Conservation (phyloP, 2,113 vertebrate genomes). For the Heterochromis multidens region DNA sequence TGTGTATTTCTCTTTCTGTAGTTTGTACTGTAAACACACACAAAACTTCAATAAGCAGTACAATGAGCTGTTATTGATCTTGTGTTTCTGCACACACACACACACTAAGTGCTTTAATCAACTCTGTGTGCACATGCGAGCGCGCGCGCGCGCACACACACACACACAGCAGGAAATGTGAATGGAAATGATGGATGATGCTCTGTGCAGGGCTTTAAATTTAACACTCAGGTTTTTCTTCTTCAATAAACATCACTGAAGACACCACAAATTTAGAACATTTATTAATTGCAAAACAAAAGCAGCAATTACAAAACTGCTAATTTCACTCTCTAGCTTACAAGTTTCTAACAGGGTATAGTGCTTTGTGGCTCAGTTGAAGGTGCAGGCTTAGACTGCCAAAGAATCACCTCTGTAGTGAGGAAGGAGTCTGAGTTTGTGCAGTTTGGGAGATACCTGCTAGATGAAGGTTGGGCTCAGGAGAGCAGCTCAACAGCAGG, state of each 20-base stretch:
- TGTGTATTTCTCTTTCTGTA: neutral
- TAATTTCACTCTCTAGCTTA: neutral
- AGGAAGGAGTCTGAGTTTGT: fast-evolving
- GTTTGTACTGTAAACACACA: neutral
- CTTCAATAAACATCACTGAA: neutral
- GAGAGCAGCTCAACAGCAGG: neutral
- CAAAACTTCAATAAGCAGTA: neutral
- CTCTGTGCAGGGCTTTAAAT: neutral
- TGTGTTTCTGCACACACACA: neutral
- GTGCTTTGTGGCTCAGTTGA: neutral
- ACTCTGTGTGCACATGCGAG: neutral
- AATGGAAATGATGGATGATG: neutral
- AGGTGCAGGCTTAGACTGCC: neutral
- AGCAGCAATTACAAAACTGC: neutral
- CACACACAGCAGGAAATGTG: neutral
- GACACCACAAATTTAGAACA: neutral
- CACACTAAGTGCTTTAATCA: neutral
- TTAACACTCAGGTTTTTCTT: neutral
- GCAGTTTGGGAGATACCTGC: neutral
- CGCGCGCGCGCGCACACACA: neutral
- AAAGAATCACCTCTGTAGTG: neutral
- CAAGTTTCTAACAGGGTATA: neutral
- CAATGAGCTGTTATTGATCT: neutral
- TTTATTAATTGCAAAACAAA: neutral
- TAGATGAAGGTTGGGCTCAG: neutral